Evolutionary conservation across 2,888 invertebrate genomes (phyloP), one percentile per base, ranked within the genome.

Genomic region (Digitonthophagus gazella): DNA sequence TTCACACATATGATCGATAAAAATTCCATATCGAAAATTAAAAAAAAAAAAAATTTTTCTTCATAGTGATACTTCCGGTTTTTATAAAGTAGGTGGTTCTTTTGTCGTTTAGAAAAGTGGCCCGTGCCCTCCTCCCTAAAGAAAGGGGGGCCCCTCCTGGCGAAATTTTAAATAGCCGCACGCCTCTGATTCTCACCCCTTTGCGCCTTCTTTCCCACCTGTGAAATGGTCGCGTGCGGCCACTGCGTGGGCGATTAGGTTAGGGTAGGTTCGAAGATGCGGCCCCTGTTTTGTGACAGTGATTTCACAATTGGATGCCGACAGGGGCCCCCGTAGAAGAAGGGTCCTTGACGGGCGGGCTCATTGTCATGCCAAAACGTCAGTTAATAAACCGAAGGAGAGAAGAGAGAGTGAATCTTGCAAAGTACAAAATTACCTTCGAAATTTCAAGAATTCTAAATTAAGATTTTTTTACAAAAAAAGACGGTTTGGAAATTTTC

Each of bases 221-320:
- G 76, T 75, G 72, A 70, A 75, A 71, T 75, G 75, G 77, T 77
- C 77, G 77, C 77, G 77, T 77, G 77, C 77, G 74, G 71, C 70
- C 71, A 70, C 71, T 72, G 71, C 73, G 73, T 72, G 71, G 72
- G 73, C 72, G 70, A 70, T 69, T 66, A 65, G 70, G 72, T 72
- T 74, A 74, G 73, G 74, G 74, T 72, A 74, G 75, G 74, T 72
- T 73, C 68, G 69, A 69, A 72, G 61, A 16, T 61, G 18, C 61
- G n/a, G n/a, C 19, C 61, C 18, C 61, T 61, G 18, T 61, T 61
- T n/a, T 61, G 6, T 61, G 61, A 61, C 19, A 20, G 61, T 19
- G 19, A 61, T 8, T 58, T 18, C 1, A 61, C 18, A 19, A 44
- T 44, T 44, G 28, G 28, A 44, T 44, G 28, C 28, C 28, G 28